Conservation (phyloP, 2,888 invertebrate genomes). For the Pardosa pseudoannulata region DNA sequence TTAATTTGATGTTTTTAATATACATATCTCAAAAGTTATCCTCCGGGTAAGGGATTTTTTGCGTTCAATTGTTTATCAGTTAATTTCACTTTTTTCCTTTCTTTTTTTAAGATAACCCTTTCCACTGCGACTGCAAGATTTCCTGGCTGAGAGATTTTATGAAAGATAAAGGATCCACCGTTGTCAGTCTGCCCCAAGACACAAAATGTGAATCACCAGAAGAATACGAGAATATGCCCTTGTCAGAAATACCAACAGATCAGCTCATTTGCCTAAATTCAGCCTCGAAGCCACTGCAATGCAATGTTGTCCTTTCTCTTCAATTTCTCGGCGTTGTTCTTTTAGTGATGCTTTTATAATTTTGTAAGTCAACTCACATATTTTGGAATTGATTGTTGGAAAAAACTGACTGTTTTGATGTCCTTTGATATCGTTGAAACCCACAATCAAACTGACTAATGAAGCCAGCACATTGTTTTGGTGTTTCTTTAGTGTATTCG, state of each 20-base stretch:
- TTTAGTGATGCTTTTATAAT: not conserved
- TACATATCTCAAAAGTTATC: too few relatives aligned
- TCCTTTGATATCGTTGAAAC: not conserved
- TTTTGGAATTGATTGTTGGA: not conserved
- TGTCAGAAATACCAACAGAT: constrained; percentile 63
- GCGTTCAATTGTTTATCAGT: too few relatives aligned
- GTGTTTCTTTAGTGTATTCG: not conserved
- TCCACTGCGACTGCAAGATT: constrained; percentile 91
- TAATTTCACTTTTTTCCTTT: too few relatives aligned
- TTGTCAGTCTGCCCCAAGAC: constrained; percentile 58
- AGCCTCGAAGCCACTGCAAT: not conserved
- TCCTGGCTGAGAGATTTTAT: constrained; percentile 88
- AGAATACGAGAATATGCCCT: constrained; percentile 31
- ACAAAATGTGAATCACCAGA: constrained; percentile 68
- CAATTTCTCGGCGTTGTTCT: not conserved
- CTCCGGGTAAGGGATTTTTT: too few relatives aligned
- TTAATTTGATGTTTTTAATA: too few relatives aligned
- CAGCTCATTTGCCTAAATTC: constrained; percentile 40
- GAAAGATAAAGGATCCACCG: constrained; percentile 46
- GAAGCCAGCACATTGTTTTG: not conserved
- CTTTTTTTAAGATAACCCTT: constrained; percentile 87
- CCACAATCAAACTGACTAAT: not conserved
- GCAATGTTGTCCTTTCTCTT: not conserved
- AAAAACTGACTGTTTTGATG: not conserved
- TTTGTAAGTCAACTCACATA: not conserved